Percentiles rank a stretch among this genome's conserved stretches.
Evolutionary conservation across 2,888 invertebrate genomes (phyloP).

Genomic region (Parascotia fuliginaria): DNA sequence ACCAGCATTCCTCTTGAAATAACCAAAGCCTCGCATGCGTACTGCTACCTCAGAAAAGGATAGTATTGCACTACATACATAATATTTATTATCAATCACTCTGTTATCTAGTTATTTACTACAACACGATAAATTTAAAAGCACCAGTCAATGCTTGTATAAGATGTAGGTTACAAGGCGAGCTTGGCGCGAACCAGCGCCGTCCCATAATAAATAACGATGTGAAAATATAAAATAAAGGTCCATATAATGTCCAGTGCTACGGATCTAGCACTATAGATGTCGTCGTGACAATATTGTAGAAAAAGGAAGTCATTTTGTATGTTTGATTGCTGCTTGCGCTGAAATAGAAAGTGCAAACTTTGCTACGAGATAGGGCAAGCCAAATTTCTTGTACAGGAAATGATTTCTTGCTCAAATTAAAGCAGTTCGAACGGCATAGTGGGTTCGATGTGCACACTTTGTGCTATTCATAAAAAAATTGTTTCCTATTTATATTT

Average conservation of each 20-base stretch:
- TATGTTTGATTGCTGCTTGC: too few relatives aligned
- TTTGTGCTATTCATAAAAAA: too few relatives aligned
- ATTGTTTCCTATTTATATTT: too few relatives aligned
- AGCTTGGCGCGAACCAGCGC: conserved; percentile 4
- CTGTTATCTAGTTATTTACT: not conserved
- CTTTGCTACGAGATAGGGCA: too few relatives aligned
- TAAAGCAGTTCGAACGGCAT: too few relatives aligned
- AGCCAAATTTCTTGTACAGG: too few relatives aligned
- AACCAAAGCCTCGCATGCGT: too few relatives aligned
- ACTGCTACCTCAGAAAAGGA: too few relatives aligned
- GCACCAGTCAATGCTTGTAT: conserved; percentile 6
- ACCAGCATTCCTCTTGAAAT: too few relatives aligned
- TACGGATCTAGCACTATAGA: not conserved
- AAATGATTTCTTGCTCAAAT: too few relatives aligned
- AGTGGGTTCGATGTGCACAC: too few relatives aligned
- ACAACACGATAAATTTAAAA: conserved; percentile 11
- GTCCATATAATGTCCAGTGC: not conserved
- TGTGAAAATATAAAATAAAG: conserved; percentile 34
- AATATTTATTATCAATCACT: not conserved
- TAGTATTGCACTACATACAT: not conserved
- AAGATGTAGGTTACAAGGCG: conserved; percentile 14
- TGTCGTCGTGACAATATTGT: not conserved
- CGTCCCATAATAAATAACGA: conserved; percentile 24
- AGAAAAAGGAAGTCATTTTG: not conserved
- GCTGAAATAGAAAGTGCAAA: too few relatives aligned